Percentiles rank a stretch among this genome's conserved stretches.
phyloP scores from a whole-genome alignment of 2,888 invertebrate genomes.

The Cosmopolites sordidus region DNA sequence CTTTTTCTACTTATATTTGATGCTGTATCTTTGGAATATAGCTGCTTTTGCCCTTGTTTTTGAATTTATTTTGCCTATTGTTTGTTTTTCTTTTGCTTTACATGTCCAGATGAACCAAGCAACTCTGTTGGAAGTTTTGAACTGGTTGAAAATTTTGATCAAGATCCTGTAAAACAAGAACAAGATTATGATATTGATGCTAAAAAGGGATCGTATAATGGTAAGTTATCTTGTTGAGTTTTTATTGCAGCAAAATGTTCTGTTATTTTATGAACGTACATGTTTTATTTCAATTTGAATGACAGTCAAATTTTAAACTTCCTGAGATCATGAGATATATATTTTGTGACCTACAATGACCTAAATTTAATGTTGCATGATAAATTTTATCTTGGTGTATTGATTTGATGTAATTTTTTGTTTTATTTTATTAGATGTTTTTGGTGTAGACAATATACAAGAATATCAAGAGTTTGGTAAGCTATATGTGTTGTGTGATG shows the following conservation, averaged over 20 bases:
- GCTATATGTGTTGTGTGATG: constrained; percentile 23
- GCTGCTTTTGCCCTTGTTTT: too few relatives aligned
- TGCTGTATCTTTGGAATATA: too few relatives aligned
- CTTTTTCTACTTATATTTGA: too few relatives aligned
- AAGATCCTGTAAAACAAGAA: constrained; percentile 39
- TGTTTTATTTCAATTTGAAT: too few relatives aligned
- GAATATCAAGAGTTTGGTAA: constrained; percentile 23
- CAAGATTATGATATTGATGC: constrained; percentile 30
- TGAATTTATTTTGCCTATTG: constrained; percentile 1
- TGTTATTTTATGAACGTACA: too few relatives aligned
- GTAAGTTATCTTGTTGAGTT: too few relatives aligned
- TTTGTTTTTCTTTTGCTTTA: constrained; percentile 27
- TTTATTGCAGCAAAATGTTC: too few relatives aligned
- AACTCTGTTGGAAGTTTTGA: constrained; percentile 64
- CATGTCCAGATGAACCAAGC: constrained; percentile 45
- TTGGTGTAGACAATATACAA: constrained; percentile 12
- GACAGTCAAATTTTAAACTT: too few relatives aligned
- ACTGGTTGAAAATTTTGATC: constrained; percentile 61
- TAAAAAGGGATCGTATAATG: constrained; percentile 32
- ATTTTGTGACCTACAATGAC: too few relatives aligned
- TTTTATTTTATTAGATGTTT: constrained; percentile 16
- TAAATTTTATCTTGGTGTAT: constrained; percentile 7
- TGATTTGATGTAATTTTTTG: constrained; percentile 6
- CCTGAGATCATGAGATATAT: too few relatives aligned
- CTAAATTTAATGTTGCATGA: too few relatives aligned